Evolutionary conservation across 2,888 invertebrate species (phyloP), one percentile per base, ranked within the genome.

Genomic region (Tetragnatha montana): DNA sequence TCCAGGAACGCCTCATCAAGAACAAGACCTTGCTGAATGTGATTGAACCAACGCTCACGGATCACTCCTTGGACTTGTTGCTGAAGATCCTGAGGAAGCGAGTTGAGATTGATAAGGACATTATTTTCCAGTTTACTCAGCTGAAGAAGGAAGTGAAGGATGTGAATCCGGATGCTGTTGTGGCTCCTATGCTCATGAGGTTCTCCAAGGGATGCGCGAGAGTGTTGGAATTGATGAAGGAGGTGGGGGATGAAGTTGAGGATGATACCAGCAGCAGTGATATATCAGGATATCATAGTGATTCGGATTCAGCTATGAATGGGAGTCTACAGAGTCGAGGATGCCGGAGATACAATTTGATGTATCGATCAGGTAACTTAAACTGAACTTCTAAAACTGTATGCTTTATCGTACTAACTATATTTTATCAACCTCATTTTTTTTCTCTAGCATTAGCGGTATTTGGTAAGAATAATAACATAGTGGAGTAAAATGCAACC

Each of bases 31-130:
- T 98, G 69, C 94, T 97, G 91, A 98, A 95, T 92, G 94, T 94
- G 10, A 94, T 94, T 17, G 95, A 95, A 92, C 95, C 97, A 76
- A 96, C 97, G 89, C 94, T 98, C 92, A 97, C 97, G 93, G 97
- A 97, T 93, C 96, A 96, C 51, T 96, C 96, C 4, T 93, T 98
- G 92, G 96, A 97, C 92, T 96, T 97, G 93, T 94, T 98, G 84
- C 94, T 98, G 90, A 91, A 94, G 22, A 94, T 94, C 78, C 94
- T 98, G 71, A 95, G 96, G 78, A 95, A 96, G 47, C 95, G 98
- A 91, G 97, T 98, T 76, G 97, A 98, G 93, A 96, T 96, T 93
- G 98, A 98, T 94, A 98, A 98, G 93, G 97, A 97, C 88, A 97
- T 97, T 83, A 94, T 98, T 74, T 95, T 95, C 92, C 93, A 93